Evolutionary conservation across 2,113 vertebrate species (phyloP).

Genomic region (Prinia subflava): DNA sequence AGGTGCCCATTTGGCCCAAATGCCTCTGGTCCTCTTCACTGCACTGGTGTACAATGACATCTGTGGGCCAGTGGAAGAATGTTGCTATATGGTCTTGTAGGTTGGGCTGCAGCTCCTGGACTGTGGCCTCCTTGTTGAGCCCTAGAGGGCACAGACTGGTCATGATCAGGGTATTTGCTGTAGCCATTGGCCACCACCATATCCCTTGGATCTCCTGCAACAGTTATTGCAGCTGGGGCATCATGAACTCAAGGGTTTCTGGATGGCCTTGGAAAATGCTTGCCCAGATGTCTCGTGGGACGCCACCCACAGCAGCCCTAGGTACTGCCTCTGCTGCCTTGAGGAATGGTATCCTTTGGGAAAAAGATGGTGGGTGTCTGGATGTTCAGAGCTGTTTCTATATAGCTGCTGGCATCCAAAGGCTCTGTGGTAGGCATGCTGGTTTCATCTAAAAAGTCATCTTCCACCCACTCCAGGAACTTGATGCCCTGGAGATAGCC

Average conservation of each 20-base stretch:
- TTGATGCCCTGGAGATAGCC: background rate
- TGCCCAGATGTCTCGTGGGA: background rate
- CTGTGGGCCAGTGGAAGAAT: background rate
- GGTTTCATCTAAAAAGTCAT: background rate
- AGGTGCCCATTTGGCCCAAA: background rate
- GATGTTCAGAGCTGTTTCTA: background rate
- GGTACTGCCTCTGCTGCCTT: fast-evolving
- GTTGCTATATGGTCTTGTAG: background rate
- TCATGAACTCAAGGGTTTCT: background rate
- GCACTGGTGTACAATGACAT: too few relatives aligned
- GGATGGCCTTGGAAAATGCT: background rate
- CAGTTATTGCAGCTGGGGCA: background rate
- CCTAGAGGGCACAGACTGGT: background rate
- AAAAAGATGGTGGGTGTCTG: background rate
- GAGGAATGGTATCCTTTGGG: background rate
- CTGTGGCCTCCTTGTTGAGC: background rate
- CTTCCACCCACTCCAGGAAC: fast-evolving
- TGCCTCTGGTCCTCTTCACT: background rate
- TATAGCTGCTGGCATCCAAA: background rate
- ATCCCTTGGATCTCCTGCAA: background rate
- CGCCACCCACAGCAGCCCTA: background rate
- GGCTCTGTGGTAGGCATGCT: fast-evolving
- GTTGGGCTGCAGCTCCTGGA: background rate
- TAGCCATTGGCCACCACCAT: background rate
- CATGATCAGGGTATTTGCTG: background rate